A percentile compares a stretch with the other conserved stretches of the same genome.
phyloP scores from a whole-genome alignment of 2,888 invertebrate genomes.

The Metallyticus violacea region DNA sequence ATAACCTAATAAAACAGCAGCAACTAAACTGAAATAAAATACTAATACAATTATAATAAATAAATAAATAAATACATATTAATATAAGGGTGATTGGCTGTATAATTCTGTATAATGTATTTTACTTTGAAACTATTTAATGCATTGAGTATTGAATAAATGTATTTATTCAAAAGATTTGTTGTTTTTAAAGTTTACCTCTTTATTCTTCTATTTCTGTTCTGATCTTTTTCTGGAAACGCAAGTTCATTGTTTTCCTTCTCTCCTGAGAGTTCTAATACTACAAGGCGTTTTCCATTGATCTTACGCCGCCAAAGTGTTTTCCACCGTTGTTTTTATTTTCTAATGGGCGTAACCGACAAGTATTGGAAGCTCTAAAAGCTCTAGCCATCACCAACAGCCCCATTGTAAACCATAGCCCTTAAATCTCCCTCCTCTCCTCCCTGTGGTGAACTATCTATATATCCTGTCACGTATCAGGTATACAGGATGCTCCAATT shows the following conservation, averaged over 20 bases:
- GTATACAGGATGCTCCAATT: neutral
- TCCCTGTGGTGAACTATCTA: neutral
- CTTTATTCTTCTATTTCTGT: neutral
- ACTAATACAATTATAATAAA: too few species aligned
- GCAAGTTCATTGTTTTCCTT: neutral
- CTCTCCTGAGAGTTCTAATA: neutral
- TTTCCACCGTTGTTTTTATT: neutral
- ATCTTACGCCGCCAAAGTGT: neutral
- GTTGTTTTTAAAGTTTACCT: too few species aligned
- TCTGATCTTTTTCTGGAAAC: neutral
- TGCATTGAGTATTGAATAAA: too few species aligned
- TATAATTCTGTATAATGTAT: too few species aligned
- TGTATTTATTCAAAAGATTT: too few species aligned
- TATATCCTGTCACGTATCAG: neutral
- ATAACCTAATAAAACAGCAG: too few species aligned
- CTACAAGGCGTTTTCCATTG: neutral
- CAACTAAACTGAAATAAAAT: too few species aligned
- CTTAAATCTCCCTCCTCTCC: neutral
- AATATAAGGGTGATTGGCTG: too few species aligned
- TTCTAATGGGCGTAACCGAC: neutral
- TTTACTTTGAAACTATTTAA: too few species aligned
- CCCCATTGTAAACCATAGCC: neutral
- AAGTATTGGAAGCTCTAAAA: constrained; percentile 6
- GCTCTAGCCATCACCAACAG: neutral
- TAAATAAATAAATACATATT: too few species aligned